Conservation (phyloP, 2,797 vertebrate species). For the Odontamblyopus lacepedii region DNA sequence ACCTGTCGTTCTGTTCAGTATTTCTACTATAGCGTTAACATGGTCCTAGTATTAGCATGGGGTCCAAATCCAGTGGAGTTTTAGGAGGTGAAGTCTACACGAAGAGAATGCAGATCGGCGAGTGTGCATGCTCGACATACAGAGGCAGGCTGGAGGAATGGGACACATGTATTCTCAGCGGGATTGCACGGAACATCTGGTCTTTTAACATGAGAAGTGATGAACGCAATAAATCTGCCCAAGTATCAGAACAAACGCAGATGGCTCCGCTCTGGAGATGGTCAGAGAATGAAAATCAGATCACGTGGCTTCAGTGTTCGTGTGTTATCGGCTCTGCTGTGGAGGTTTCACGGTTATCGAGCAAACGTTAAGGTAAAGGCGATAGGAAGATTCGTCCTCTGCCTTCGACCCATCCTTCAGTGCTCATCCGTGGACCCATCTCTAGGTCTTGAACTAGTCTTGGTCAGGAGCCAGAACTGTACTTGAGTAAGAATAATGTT, state of each 20-base stretch:
- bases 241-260: conserved; percentile 17
- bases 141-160: conserved; percentile 18
- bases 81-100: conserved; percentile 50
- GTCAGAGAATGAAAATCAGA: not conserved
- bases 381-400: too few species aligned
- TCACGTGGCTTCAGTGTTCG: not conserved
- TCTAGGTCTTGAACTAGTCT: too few species aligned
- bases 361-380: not conserved
- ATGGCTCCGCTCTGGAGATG: not conserved
- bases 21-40: conserved; percentile 32
- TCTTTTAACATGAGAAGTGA: conserved; percentile 27
- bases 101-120: conserved; percentile 41
- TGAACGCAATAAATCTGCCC: conserved; percentile 5
- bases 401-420: too few species aligned
- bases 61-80: conserved; percentile 11
- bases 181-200: conserved; percentile 1
- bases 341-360: not conserved
- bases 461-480: too few species aligned
- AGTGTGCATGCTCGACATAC: conserved; percentile 3
- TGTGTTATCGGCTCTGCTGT: not conserved
- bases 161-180: conserved; percentile 14
- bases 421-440: too few species aligned
- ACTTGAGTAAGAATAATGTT: too few species aligned
- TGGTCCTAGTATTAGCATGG: conserved; percentile 19
- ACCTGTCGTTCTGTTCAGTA: conserved; percentile 66